These are phyloP conservation scores for Podarcis muralis DNA, from an alignment of 2,113 vertebrate species.

Conservation along the genomic window DNA sequence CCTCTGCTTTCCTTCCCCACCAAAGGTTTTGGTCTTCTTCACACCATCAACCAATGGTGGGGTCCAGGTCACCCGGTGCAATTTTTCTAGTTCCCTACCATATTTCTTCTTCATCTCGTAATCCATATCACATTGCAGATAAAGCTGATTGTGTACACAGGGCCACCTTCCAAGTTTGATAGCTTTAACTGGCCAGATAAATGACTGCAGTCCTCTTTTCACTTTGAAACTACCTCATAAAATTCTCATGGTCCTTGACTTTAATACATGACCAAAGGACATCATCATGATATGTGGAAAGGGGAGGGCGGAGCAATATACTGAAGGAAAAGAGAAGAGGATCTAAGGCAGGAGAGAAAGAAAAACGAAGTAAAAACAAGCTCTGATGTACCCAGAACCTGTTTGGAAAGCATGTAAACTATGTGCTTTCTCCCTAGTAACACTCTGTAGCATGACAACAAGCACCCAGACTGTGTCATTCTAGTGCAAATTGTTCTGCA, in stretches of 20 bases:
- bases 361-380: not conserved
- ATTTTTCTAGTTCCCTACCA: not conserved
- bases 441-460: not conserved
- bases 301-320: not conserved
- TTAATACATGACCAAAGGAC: not conserved
- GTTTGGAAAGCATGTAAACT: not conserved
- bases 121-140: not conserved
- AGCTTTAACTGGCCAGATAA: not conserved
- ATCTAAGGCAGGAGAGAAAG: not conserved
- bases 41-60: not conserved
- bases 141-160: not conserved
- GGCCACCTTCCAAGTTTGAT: not conserved
- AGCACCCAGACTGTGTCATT: not conserved
- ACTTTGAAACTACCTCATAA: not conserved
- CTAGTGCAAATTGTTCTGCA: not conserved
- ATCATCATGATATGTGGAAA: not conserved
- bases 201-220: not conserved
- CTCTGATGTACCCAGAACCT: not conserved
- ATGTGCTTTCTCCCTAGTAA: not conserved
- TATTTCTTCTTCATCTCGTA: not conserved
- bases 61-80: not conserved
- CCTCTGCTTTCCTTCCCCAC: not conserved
- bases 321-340: not conserved
- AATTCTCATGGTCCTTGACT: slow-evolving; percentile 2
- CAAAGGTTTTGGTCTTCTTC: not conserved